Conservation (phyloP, 2,888 invertebrate genomes). For the Cynaeus angustus region DNA sequence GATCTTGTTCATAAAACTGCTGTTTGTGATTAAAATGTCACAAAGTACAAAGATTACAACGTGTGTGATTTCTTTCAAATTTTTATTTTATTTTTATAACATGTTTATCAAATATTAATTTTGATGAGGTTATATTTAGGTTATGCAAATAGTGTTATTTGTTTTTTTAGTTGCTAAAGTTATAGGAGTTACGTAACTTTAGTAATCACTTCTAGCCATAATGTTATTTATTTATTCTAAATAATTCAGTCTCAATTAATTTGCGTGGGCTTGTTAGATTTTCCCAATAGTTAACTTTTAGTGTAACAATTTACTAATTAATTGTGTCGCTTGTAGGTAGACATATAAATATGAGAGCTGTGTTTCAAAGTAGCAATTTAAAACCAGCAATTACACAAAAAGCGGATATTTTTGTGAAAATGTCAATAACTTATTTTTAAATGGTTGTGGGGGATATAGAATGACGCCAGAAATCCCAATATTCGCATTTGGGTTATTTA, state of each 20-base stretch:
- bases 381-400: neutral
- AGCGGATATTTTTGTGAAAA: no score
- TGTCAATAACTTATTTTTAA: no score
- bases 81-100: conserved; percentile 5
- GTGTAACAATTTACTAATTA: conserved; percentile 17
- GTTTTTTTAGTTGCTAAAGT: neutral
- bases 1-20: no score
- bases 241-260: conserved; percentile 35
- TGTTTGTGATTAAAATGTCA: no score
- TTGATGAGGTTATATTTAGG: conserved; percentile 1
- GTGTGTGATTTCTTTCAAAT: neutral
- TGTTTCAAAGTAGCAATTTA: neutral
- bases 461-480: no score
- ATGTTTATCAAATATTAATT: neutral
- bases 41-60: neutral
- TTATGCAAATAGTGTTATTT: conserved; percentile 13
- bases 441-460: no score
- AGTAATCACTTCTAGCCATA: conserved; percentile 27
- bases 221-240: conserved; percentile 37
- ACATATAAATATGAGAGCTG: neutral
- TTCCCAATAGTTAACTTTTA: conserved; percentile 10
- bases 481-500: no score
- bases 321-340: conserved; percentile 10
- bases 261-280: conserved; percentile 16
- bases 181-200: conserved; percentile 17